Conservation (phyloP, 2,113 vertebrate species). For the Poeciliopsis turrubarensis region DNA sequence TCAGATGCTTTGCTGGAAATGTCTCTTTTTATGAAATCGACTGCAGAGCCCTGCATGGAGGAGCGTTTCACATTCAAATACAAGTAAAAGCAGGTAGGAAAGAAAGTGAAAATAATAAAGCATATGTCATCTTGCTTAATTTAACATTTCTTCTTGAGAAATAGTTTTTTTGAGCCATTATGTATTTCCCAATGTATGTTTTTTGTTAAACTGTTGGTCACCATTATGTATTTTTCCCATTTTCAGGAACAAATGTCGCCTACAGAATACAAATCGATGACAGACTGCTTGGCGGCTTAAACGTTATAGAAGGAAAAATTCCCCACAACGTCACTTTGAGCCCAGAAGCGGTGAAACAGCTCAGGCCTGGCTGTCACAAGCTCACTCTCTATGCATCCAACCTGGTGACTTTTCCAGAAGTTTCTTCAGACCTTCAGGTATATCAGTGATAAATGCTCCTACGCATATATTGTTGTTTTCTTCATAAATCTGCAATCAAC, state of each 20-base stretch:
- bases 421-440: slow-evolving; percentile 68
- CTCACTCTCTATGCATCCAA: slow-evolving; percentile 80
- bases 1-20: slow-evolving; percentile 77
- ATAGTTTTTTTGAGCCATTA: neutral
- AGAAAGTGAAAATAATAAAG: neutral
- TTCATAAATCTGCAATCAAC: neutral
- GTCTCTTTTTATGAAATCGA: slow-evolving; percentile 57
- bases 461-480: neutral
- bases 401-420: neutral
- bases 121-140: neutral
- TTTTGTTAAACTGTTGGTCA: neutral
- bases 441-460: neutral
- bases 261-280: slow-evolving; percentile 74
- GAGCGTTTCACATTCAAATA: slow-evolving; percentile 82
- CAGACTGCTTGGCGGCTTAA: slow-evolving; percentile 65
- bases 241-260: slow-evolving; percentile 80
- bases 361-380: slow-evolving; percentile 81
- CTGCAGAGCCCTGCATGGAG: slow-evolving; percentile 77
- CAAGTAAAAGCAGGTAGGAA: slow-evolving; percentile 80
- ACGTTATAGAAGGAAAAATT: slow-evolving; percentile 52
- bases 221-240: neutral
- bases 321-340: slow-evolving; percentile 83
- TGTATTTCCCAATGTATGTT: neutral
- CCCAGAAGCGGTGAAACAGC: slow-evolving; percentile 56
- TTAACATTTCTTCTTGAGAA: neutral